Evolutionary conservation across 2,113 vertebrate species (phyloP).

Genomic region (Xiphias gladius): DNA sequence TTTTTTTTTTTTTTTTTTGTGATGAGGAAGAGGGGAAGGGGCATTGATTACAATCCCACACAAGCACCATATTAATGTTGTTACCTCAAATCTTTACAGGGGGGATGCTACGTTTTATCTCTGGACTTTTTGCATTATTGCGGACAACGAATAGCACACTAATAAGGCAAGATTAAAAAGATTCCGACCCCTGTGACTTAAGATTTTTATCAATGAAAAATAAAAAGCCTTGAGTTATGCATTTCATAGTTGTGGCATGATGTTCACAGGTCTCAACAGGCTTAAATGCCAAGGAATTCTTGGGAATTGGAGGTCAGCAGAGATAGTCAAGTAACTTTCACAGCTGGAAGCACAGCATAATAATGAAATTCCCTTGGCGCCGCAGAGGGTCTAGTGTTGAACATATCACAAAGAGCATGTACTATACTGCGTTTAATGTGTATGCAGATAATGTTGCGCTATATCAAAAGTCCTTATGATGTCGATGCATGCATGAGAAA

Average conservation of each 20-base stretch:
- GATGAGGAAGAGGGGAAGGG: neutral
- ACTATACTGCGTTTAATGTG: conserved; percentile 53
- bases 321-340: conserved; percentile 1
- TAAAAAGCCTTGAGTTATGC: neutral
- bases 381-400: conserved; percentile 18
- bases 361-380: conserved; percentile 25
- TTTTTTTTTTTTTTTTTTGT: neutral
- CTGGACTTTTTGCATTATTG: conserved; percentile 3
- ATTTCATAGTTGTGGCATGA: conserved; percentile 5
- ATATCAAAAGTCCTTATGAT: conserved; percentile 44
- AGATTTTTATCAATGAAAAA: conserved; percentile 1
- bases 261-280: conserved; percentile 8
- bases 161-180: neutral
- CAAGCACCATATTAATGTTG: conserved; percentile 31
- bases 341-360: conserved; percentile 30
- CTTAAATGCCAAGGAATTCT: conserved; percentile 17
- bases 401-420: conserved; percentile 62
- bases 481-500: conserved; percentile 61
- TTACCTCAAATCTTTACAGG: conserved; percentile 37
- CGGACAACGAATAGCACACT: conserved; percentile 46
- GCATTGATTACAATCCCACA: conserved; percentile 18
- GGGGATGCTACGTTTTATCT: conserved; percentile 6
- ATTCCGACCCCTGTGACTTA: neutral
- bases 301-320: conserved; percentile 6
- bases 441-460: conserved; percentile 28